Conservation (phyloP, 2,797 vertebrate genomes). For the Gallinago stenura region DNA sequence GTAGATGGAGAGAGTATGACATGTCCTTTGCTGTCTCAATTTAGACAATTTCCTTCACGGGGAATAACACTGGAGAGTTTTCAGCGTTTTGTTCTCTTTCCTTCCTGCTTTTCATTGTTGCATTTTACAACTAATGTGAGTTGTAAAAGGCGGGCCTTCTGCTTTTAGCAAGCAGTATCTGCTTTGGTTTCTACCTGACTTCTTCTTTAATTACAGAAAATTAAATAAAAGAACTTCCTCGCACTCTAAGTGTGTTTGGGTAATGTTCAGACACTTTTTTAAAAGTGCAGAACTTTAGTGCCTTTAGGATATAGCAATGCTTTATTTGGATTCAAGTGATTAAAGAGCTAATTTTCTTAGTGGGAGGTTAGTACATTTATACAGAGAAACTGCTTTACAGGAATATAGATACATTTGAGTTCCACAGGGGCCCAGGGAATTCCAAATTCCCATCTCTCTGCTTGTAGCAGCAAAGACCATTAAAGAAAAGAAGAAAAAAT, state of each 20-base stretch:
- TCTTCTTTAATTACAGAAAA: slow-evolving; percentile 69
- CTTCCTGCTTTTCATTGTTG: not conserved
- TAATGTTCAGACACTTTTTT: slow-evolving; percentile 38
- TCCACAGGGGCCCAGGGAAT: slow-evolving; percentile 25
- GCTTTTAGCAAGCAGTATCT: not conserved
- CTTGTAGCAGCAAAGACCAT: slow-evolving; percentile 17
- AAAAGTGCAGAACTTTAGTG: slow-evolving; percentile 47
- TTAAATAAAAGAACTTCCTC: not conserved
- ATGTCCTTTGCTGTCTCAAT: not conserved
- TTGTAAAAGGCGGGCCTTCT: not conserved
- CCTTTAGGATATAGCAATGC: slow-evolving; percentile 49
- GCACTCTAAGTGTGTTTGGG: not conserved
- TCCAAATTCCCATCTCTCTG: slow-evolving; percentile 12
- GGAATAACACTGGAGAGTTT: not conserved
- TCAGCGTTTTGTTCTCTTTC: not conserved
- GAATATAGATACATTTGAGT: slow-evolving; percentile 51
- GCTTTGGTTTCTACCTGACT: slow-evolving; percentile 60
- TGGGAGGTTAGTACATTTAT: slow-evolving; percentile 55
- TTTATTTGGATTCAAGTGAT: slow-evolving; percentile 68
- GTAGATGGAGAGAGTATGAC: not conserved
- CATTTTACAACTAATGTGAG: not conserved
- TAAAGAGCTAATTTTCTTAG: slow-evolving; percentile 73
- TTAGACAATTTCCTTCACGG: not conserved
- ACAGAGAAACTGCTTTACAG: slow-evolving; percentile 47
- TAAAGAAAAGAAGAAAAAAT: not conserved